phyloP scores from a whole-genome alignment of 2,888 invertebrate species.

The Gasteruption jaculator region DNA sequence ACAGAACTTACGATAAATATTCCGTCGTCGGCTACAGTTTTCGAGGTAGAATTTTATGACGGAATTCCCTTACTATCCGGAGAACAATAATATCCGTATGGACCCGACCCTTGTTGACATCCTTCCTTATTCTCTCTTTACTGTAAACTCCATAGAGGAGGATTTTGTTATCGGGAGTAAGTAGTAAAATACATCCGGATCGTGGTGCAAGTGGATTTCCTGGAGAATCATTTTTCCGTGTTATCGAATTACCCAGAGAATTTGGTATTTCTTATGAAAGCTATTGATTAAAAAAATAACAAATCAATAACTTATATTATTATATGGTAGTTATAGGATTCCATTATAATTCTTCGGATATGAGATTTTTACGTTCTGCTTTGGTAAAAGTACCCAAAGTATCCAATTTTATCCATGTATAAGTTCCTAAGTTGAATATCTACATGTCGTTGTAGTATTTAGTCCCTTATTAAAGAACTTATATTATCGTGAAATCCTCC shows the following conservation, averaged over 20 bases:
- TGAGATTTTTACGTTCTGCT: slow-evolving; percentile 1
- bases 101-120: slow-evolving; percentile 68
- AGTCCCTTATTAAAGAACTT: slow-evolving; percentile 74
- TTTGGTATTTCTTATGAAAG: too few species aligned
- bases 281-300: too few species aligned
- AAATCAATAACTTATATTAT: slow-evolving; percentile 2
- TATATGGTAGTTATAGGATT: slow-evolving; percentile 3
- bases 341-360: neutral
- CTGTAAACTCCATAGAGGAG: slow-evolving; percentile 75
- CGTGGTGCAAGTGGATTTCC: slow-evolving; percentile 72
- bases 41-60: too few species aligned
- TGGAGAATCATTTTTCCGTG: too few species aligned
- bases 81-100: slow-evolving; percentile 67
- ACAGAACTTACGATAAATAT: slow-evolving; percentile 69
- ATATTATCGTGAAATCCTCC: slow-evolving; percentile 91
- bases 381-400: too few species aligned
- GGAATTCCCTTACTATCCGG: slow-evolving; percentile 67
- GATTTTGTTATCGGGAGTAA: slow-evolving; percentile 61
- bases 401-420: too few species aligned
- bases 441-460: slow-evolving; percentile 86
- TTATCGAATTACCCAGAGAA: too few species aligned
- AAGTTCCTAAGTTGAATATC: slow-evolving; percentile 73
- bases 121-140: slow-evolving; percentile 69
- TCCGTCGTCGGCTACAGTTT: slow-evolving; percentile 81
- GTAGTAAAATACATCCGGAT: slow-evolving; percentile 75